Evolutionary conservation across 1,140 invertebrate genomes (phyloP), one percentile per base, ranked within the genome.

Genomic region (Bombus haemorrhoidalis): DNA sequence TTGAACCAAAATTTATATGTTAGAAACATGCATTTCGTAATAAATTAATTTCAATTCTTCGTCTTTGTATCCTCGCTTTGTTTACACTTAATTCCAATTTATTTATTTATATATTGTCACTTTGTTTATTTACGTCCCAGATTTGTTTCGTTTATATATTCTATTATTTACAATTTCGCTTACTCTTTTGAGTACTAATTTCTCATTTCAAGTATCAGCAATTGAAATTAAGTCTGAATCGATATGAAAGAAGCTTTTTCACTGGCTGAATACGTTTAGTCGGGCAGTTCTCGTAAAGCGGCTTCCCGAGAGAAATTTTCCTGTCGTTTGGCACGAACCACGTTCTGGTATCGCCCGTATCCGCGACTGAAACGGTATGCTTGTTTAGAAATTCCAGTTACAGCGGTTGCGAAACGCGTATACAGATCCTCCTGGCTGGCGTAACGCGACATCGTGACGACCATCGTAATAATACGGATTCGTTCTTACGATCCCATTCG

Each of bases 341-440:
- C 32, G 59, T 22, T 53, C 81, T 34, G 18, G 47, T 13, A 81
- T 76, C 68, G 64, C 28, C 15, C 18, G 3, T 32, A 37, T 39
- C 64, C 22, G n/a, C 39, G 18, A 18, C 3, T n/a, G 72, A 2
- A 83, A 69, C 74, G 81, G 18, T 43, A 77, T 22, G 74, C 43
- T 83, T 68, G 81, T 77, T 83, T 53, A 68, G 74, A 77, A 76
- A 77, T 83, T 25, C n/a, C 81, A 5, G 39, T 77, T 77, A 64
- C 25, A 34, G 28, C 1, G 28, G 18, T 25, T 2, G 59, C 41
- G 41, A 22, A 64, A 66, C 8, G 43, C 64, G 34, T 81, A 81
- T 22, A 62, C 47, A 25, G n/a, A 66, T 74, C 25, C 71, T 15
- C 18, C 25, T 28, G 59, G 28, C 18, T 53, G 47, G 47, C 47